Evolutionary conservation across 2,113 vertebrate species (phyloP), one percentile per base, ranked within the genome.

Genomic region (Anarrhichthys ocellatus): DNA sequence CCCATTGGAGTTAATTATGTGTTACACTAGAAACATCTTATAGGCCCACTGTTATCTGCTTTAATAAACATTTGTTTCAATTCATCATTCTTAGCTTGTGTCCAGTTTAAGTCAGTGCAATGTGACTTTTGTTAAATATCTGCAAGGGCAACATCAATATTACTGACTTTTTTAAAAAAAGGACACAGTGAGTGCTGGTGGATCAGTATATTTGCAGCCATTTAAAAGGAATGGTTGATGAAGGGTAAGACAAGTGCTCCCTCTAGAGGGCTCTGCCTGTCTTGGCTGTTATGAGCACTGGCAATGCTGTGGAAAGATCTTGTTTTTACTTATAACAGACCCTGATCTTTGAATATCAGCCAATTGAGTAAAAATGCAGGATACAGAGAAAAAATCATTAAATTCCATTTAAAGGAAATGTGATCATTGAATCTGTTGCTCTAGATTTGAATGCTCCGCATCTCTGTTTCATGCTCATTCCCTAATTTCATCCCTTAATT

Each of bases 261-360:
- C 87, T 71, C 91, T 92, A 85, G 72, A 70, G 90, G 85, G 63
- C 2, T 27, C 4, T 38, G 2, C 36, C 72, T 48, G 50, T 59
- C 44, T 68, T 73, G 9, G 14, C 6, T 1, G 9, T 17, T 0
- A 18, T 22, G 34, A 27, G 7, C 22, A 18, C 48, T 73, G 46
- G 34, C 4, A 27, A 22, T 29, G 62, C 24, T 24, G 22, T 63
- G 29, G 29, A 50, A 17, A 50, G 7, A 15, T 50, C 2, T 32
- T 32, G 3, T 32, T 32, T 32, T 32, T 29, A 29, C 29, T 32
- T 32, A 17, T 54, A 17, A 15, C 52, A 58, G 50, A 56, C 34
- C 13, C 15, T 61, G 32, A 24, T 29, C 5, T 50, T 32, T 36
- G 54, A 46, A 72, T 18, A 73, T 6, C n/a, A 56, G 4, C 36